phyloP scores from a whole-genome alignment of 2,888 invertebrate genomes.

The Xanthia icteritia region DNA sequence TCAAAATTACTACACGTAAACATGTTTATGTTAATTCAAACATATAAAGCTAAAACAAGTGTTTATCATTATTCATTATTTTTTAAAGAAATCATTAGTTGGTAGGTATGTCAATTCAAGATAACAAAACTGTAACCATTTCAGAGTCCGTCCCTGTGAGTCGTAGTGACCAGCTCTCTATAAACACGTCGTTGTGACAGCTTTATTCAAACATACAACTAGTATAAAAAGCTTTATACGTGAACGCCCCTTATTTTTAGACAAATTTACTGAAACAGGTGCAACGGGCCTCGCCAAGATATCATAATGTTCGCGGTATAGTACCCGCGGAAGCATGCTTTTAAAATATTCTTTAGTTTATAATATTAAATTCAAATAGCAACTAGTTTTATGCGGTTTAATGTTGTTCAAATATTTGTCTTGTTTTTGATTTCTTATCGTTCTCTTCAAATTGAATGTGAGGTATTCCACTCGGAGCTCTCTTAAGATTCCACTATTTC shows the following conservation, averaged over 20 bases:
- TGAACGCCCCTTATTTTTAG: conserved; percentile 64
- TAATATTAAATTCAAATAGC: conserved; percentile 4
- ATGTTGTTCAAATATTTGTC: conserved; percentile 26
- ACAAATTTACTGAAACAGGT: conserved; percentile 69
- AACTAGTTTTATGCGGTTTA: neutral
- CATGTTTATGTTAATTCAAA: neutral
- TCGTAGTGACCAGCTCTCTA: conserved; percentile 53
- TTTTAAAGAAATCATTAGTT: neutral
- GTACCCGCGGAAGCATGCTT: conserved; percentile 21
- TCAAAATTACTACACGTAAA: neutral
- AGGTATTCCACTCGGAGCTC: neutral
- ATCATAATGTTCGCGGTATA: conserved; percentile 50
- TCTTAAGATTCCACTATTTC: no score
- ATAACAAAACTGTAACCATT: neutral
- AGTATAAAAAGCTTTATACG: conserved; percentile 68
- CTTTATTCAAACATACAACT: conserved; percentile 67
- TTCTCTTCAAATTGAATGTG: conserved; percentile 6
- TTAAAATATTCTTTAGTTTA: conserved; percentile 14
- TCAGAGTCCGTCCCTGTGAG: conserved; percentile 47
- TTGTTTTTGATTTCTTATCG: conserved; percentile 10
- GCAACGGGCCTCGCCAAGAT: conserved; percentile 49
- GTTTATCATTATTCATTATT: neutral
- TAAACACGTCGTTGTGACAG: conserved; percentile 70
- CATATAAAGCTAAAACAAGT: neutral
- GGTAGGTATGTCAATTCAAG: neutral